A percentile compares a stretch with the other conserved stretches of the same genome.
Conservation (phyloP, 2,113 vertebrate genomes). For the Macaca fascicularis region DNA sequence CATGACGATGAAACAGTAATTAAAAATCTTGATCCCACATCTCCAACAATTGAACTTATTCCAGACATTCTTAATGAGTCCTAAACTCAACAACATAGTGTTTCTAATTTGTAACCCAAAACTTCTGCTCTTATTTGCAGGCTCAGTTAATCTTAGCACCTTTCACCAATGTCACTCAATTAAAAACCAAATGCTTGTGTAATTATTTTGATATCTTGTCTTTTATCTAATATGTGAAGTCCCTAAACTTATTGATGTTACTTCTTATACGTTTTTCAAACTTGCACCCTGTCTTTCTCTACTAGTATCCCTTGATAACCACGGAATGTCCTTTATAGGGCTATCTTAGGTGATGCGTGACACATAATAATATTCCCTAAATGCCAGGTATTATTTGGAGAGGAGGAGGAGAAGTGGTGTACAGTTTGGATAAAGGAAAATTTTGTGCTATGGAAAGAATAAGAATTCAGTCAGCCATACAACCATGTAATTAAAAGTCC, state of each 20-base stretch:
- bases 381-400: background rate
- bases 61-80: background rate
- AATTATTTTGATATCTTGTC: background rate
- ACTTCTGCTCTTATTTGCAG: background rate
- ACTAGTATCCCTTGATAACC: background rate
- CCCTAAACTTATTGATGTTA: background rate
- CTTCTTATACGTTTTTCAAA: background rate
- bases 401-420: background rate
- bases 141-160: background rate
- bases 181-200: background rate
- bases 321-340: background rate
- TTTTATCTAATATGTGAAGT: background rate
- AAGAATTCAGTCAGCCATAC: background rate
- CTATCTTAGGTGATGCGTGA: background rate
- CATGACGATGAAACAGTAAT: background rate
- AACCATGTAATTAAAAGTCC: background rate
- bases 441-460: background rate
- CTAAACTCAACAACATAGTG: background rate
- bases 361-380: background rate
- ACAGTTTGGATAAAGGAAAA: background rate
- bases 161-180: background rate
- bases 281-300: background rate
- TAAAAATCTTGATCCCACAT: background rate
- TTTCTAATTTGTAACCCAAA: background rate
- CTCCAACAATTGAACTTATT: background rate